A percentile compares a stretch with the other conserved stretches of the same genome.
Evolutionary conservation across 2,113 vertebrate genomes (phyloP).

Genomic region (Columba janthina): DNA sequence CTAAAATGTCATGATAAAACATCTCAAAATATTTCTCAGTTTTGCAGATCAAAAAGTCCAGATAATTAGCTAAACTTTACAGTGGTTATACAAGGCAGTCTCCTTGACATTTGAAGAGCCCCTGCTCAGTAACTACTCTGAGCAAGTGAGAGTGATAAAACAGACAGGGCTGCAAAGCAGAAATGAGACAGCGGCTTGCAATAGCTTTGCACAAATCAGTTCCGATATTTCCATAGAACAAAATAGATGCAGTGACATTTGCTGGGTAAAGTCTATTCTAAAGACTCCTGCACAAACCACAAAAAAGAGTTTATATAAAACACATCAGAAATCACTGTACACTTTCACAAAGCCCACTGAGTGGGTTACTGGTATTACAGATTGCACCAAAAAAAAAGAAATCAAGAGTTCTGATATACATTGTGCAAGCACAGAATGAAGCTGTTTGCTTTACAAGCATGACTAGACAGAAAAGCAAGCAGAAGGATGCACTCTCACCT

Average conservation of each 20-base stretch:
- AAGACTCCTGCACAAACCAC: background rate
- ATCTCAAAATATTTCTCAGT: background rate
- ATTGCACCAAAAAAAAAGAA: background rate
- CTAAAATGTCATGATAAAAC: background rate
- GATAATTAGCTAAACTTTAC: background rate
- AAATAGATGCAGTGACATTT: background rate
- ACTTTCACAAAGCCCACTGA: background rate
- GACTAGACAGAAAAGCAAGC: background rate
- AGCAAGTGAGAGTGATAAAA: background rate
- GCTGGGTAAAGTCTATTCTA: background rate
- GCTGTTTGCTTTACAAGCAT: background rate
- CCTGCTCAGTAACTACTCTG: background rate
- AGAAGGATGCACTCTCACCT: background rate
- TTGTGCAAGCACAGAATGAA: background rate
- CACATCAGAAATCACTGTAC: background rate
- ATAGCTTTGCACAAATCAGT: constrained; percentile 3
- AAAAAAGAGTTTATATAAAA: background rate
- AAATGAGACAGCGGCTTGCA: background rate
- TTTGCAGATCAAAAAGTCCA: background rate
- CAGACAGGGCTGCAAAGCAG: background rate
- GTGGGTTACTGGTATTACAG: background rate
- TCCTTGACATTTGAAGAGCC: background rate
- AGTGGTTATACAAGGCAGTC: background rate
- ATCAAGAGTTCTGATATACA: background rate
- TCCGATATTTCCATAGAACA: background rate